Percentiles rank a stretch among this genome's conserved stretches.
These are phyloP conservation scores for Sphaerodactylus townsendi DNA, from an alignment of 2,113 vertebrate genomes.

Conservation along the genomic window DNA sequence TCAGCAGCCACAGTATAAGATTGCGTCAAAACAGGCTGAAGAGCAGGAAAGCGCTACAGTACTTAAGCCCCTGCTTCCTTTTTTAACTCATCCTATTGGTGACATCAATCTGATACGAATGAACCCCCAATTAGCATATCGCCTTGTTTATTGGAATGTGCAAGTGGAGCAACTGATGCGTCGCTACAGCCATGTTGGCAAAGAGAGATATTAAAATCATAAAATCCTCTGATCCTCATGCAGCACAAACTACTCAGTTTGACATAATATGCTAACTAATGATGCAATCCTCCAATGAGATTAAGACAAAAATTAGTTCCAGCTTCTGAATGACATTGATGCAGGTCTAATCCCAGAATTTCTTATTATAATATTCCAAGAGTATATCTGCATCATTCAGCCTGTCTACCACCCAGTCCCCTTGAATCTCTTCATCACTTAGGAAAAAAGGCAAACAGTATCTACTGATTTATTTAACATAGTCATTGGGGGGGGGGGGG, in stretches of 20 bases:
- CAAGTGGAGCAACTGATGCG: constrained; percentile 46
- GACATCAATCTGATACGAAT: constrained; percentile 48
- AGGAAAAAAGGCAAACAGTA: neutral
- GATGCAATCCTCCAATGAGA: constrained; percentile 37
- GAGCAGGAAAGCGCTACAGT: constrained; percentile 61
- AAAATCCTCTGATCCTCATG: constrained; percentile 33
- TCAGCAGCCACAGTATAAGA: neutral
- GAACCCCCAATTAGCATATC: constrained; percentile 56
- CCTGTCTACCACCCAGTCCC: neutral
- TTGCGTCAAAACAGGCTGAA: constrained; percentile 42
- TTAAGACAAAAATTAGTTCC: constrained; percentile 28
- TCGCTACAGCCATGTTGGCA: constrained; percentile 55
- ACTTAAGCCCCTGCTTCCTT: constrained; percentile 33
- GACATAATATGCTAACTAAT: neutral
- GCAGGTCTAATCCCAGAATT: constrained; percentile 3
- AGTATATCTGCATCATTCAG: too few relatives aligned
- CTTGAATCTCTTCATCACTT: neutral
- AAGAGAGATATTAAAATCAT: constrained; percentile 48
- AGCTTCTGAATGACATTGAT: constrained; percentile 7
- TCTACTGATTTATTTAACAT: too few relatives aligned
- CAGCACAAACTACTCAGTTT: constrained; percentile 42
- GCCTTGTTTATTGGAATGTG: constrained; percentile 47
- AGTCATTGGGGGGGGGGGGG: too few relatives aligned
- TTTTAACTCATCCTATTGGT: constrained; percentile 23
- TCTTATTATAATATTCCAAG: neutral